Percentiles rank a stretch among this genome's conserved stretches.
phyloP scores from a whole-genome alignment of 2,113 vertebrate genomes.

The Leucosticte australis region DNA sequence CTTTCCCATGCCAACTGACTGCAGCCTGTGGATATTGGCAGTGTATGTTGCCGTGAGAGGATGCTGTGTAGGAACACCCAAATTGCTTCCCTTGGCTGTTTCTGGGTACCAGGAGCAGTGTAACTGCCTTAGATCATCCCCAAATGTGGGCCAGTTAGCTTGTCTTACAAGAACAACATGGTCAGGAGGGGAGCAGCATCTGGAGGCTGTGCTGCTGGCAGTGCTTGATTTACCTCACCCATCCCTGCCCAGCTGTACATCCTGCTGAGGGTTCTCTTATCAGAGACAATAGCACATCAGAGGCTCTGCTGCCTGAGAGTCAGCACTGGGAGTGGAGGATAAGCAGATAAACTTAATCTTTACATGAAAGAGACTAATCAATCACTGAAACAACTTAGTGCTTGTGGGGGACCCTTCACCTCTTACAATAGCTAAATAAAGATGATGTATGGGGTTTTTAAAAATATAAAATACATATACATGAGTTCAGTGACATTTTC shows the following conservation, averaged over 20 bases:
- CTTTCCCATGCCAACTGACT: background rate
- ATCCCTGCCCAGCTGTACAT: background rate
- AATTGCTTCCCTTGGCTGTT: background rate
- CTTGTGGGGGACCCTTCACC: background rate
- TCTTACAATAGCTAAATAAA: background rate
- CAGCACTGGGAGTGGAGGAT: background rate
- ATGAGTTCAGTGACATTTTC: background rate
- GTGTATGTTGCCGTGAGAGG: background rate
- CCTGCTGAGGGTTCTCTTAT: background rate
- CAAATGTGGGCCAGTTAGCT: background rate
- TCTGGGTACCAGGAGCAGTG: background rate
- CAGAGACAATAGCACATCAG: background rate
- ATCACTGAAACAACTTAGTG: background rate
- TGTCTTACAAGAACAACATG: background rate
- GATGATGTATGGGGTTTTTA: background rate
- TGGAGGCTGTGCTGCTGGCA: background rate
- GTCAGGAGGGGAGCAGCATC: background rate
- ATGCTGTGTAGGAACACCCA: rapidly evolving
- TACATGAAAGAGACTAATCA: background rate
- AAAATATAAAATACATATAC: background rate
- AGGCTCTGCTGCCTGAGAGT: background rate
- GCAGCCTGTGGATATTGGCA: background rate
- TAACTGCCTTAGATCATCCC: background rate
- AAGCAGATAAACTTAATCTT: background rate
- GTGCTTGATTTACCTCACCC: background rate